Evolutionary conservation across 2,113 vertebrate species (phyloP), one percentile per base, ranked within the genome.

Genomic region (Microtus montanus): DNA sequence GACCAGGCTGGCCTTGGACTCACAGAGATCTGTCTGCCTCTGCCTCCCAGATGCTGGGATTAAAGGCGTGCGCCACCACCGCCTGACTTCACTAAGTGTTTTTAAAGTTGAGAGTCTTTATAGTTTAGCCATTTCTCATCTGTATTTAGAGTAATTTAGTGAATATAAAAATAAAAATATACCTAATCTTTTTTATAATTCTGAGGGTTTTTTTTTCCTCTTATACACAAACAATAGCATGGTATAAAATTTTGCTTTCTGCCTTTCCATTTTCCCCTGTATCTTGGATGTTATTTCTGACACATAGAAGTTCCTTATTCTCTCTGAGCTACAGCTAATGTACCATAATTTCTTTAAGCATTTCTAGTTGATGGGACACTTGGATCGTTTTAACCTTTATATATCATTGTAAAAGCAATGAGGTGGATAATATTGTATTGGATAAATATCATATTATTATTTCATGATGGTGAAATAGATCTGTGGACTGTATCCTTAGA

Each of bases 121-220:
- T 70, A 14, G 6, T 70, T 91, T 75, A 82, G 15, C 20, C 22
- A 14, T 93, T 83, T 93, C 74, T 77, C 74, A 0, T 41, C 13
- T 86, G 66, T 15, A 58, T 78, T 85, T 83, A 80, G 52, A 92
- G 5, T 49, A 63, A 24, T 89, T 95, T 93, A 88, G 73, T 63
- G 9, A 89, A 33, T 47, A 75, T 52, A 80, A 84, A 87, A 90
- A 78, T 75, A 92, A 73, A 54, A 44, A 52, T 49, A 38, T 63
- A 71, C 41, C 79, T 73, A 26, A 44, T 52, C 30, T 26, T 58
- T 89, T 94, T 77, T n/a, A 24, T 71, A 87, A 87, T 41, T 63
- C 54, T 83, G 13, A 38, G 3, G n/a, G 38, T 17, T 22, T 73
- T 52, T 24, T 70, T 38, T 7, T 2, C 7, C 47, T 11, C 44